phyloP scores from a whole-genome alignment of 2,888 invertebrate species.

The Spilosoma lubricipeda region DNA sequence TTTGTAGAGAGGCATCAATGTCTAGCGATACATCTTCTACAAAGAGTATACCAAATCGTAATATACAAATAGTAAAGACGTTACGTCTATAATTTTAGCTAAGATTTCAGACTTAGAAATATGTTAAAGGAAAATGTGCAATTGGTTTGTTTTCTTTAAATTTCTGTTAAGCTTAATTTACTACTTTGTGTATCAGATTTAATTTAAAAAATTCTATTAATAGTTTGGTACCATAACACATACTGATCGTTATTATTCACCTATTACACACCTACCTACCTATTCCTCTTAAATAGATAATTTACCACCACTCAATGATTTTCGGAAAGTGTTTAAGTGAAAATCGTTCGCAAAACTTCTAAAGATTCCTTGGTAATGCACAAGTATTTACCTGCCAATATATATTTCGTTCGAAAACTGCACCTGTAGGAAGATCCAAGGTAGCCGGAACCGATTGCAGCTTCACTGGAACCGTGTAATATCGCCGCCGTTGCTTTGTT shows the following conservation, averaged over 20 bases:
- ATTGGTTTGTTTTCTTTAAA: neutral
- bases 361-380: neutral
- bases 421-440: conserved; percentile 19
- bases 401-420: neutral
- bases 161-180: neutral
- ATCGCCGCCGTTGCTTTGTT: conserved; percentile 47
- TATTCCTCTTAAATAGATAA: neutral
- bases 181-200: neutral
- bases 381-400: neutral
- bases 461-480: conserved; percentile 42
- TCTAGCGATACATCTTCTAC: neutral
- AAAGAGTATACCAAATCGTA: neutral
- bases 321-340: neutral
- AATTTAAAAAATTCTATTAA: neutral
- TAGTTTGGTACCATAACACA: neutral
- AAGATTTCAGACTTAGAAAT: neutral
- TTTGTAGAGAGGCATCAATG: neutral
- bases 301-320: neutral
- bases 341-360: neutral
- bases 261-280: too few species aligned
- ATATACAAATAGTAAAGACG: too few species aligned
- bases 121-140: neutral
- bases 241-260: too few species aligned
- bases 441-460: conserved; percentile 29
- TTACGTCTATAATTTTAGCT: neutral